Conservation (phyloP, 2,113 vertebrate species). For the Uria lomvia region DNA sequence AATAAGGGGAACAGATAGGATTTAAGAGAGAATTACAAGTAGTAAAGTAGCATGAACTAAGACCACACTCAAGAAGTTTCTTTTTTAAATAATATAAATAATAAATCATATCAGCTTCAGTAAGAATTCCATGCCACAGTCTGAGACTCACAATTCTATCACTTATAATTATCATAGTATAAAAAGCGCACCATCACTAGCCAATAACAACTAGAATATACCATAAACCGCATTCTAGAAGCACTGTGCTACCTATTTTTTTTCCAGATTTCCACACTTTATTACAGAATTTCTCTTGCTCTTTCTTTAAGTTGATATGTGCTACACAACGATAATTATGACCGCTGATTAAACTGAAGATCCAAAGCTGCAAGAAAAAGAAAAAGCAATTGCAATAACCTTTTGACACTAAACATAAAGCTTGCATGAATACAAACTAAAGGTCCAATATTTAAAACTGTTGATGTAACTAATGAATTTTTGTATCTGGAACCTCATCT, state of each 20-base stretch:
- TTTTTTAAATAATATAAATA: not conserved
- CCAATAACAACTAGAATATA: not conserved
- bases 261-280: not conserved
- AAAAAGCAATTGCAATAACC: not conserved
- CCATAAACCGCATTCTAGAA: not conserved
- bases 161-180: not conserved
- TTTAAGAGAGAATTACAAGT: not conserved
- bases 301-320: slow-evolving; percentile 77
- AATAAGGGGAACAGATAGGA: not conserved
- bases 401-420: not conserved
- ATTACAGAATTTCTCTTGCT: slow-evolving; percentile 68
- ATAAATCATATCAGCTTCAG: not conserved
- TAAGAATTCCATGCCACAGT: not conserved
- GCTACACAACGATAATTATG: slow-evolving; percentile 75
- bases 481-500: not conserved
- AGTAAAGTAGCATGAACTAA: not conserved
- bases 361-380: slow-evolving; percentile 78
- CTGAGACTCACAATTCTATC: not conserved
- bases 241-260: slow-evolving; percentile 44
- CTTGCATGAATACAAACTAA: not conserved
- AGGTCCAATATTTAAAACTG: not conserved
- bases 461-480: not conserved
- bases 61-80: not conserved
- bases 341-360: slow-evolving; percentile 77
- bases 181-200: not conserved